Evolutionary conservation across 2,113 vertebrate species (phyloP), one percentile per base, ranked within the genome.

Genomic region (Hucho hucho): DNA sequence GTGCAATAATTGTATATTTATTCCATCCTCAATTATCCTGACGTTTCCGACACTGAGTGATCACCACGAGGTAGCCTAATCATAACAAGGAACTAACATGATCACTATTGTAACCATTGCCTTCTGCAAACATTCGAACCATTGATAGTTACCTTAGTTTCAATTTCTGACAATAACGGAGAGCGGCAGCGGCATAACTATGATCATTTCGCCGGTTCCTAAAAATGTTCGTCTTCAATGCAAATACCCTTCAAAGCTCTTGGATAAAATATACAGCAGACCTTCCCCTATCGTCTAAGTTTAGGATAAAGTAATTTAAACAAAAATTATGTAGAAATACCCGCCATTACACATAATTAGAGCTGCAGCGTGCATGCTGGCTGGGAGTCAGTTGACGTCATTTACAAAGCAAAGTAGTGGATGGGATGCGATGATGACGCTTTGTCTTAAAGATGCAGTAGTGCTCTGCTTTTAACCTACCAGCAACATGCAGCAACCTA

Each of bases 271-370:
- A 18, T 26, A n/a, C 69, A 20, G 28, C 43, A 11, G 1, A 0
- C 25, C 26, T 26, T 20, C 25, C 0, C 28, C n/a, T 59, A 58
- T 12, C 47, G 4, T 12, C 7, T 4, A 2, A 24, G 28, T 46
- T 43, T 22, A 26, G 24, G n/a, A 58, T 12, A 20, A 49, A 28
- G 7, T 14, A 72, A 6, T 28, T 12, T 53, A n/a, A 20, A 67
- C 43, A 13, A 6, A 3, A 9, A 53, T 59, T 46, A 64, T 68
- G 1, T 59, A 81, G 72, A 93, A 91, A 87, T 81, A 89, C 91
- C 90, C 91, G 92, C 93, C 93, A 91, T 92, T 82, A 84, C 63
- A 64, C 82, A 83, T 80, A 73, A 88, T 89, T 88, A 70, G 86
- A 87, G 82, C 83, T 85, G 65, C 63, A 81, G 69, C 61, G 82